These are phyloP conservation scores for Tenthredo distinguenda DNA, from an alignment of 2,888 invertebrate genomes.

Conservation along the genomic window DNA sequence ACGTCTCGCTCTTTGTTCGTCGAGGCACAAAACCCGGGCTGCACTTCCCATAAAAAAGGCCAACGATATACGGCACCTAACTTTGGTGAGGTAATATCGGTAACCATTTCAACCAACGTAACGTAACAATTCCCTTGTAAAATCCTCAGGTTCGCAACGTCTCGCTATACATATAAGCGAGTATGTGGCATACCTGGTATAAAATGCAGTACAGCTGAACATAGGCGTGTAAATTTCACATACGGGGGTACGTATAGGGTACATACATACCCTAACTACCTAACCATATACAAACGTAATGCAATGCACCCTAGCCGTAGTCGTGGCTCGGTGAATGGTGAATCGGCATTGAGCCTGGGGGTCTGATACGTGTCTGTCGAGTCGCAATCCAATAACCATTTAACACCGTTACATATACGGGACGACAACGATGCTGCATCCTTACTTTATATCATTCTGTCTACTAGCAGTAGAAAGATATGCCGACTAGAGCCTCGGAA, in stretches of 20 bases:
- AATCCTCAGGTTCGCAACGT: constrained; percentile 8
- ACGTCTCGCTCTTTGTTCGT: constrained; percentile 23
- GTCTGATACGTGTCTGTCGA: constrained; percentile 62
- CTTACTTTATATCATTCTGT: background rate
- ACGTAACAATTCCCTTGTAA: constrained; percentile 34
- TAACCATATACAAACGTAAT: constrained; percentile 6
- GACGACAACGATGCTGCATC: constrained; percentile 26
- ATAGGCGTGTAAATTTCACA: background rate
- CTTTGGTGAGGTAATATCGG: constrained; percentile 28
- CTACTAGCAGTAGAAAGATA: background rate
- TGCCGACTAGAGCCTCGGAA: background rate
- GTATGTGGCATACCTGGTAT: background rate
- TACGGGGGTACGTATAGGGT: background rate
- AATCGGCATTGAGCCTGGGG: background rate
- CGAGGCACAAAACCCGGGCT: background rate
- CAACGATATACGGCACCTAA: constrained; percentile 9
- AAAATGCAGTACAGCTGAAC: constrained; percentile 7
- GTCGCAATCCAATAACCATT: constrained; percentile 68
- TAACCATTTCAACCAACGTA: constrained; percentile 25
- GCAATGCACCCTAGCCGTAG: constrained; percentile 14
- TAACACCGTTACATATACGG: constrained; percentile 57
- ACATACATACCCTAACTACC: background rate
- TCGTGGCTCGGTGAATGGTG: constrained; percentile 11
- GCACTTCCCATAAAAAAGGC: constrained; percentile 28
- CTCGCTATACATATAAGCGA: background rate